phyloP scores from a whole-genome alignment of 2,888 invertebrate species.

The Euproctis similis region DNA sequence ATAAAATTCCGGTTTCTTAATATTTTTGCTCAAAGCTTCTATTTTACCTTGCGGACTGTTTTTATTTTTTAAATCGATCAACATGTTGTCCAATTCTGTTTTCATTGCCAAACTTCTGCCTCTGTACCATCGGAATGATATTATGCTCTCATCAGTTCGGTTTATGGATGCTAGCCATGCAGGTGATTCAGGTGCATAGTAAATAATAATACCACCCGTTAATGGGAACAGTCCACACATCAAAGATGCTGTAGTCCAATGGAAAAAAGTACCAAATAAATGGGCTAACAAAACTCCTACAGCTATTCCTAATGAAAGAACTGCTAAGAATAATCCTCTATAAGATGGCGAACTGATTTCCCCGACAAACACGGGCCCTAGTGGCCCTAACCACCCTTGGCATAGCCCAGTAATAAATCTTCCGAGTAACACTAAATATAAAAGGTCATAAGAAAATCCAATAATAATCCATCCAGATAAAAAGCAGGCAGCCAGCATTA shows the following conservation, averaged over 20 bases:
- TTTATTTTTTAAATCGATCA: constrained; percentile 51
- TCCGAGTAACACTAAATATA: constrained; percentile 63
- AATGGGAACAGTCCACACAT: constrained; percentile 73
- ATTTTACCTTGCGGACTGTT: constrained; percentile 44
- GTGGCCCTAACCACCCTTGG: constrained; percentile 75
- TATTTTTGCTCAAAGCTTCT: constrained; percentile 47
- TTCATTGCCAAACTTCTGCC: constrained; percentile 65
- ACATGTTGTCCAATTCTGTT: constrained; percentile 67
- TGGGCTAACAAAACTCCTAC: constrained; percentile 80
- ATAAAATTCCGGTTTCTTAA: constrained; percentile 74
- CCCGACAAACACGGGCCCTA: constrained; percentile 75
- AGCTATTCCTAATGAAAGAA: constrained; percentile 77
- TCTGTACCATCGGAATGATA: constrained; percentile 78
- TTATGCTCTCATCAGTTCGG: constrained; percentile 72
- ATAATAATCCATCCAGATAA: constrained; percentile 77
- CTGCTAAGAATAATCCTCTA: constrained; percentile 78
- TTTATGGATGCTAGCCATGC: constrained; percentile 80
- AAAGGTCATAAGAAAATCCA: constrained; percentile 63
- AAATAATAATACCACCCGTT: constrained; percentile 67
- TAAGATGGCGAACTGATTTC: constrained; percentile 77
- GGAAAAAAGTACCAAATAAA: constrained; percentile 77
- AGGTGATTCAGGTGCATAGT: constrained; percentile 81
- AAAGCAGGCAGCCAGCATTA: constrained; percentile 69
- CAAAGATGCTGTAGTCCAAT: constrained; percentile 76
- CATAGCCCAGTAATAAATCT: constrained; percentile 75